Conservation (phyloP, 2,888 invertebrate genomes). For the Ophion ventricosus region DNA sequence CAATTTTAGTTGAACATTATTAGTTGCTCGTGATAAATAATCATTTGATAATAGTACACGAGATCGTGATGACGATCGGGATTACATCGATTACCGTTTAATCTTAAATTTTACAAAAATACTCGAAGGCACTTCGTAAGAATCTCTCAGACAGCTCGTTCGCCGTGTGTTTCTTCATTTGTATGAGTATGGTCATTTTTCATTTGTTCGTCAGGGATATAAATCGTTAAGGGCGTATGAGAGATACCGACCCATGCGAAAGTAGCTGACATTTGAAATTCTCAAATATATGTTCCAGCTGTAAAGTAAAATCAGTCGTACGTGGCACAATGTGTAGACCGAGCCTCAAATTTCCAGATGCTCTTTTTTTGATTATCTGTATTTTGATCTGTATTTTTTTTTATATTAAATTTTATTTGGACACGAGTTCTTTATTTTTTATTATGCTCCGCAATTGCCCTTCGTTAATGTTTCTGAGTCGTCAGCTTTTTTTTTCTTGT, state of each 20-base stretch:
- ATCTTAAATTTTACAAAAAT: slow-evolving; percentile 76
- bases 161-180: slow-evolving; percentile 37
- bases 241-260: too few relatives aligned
- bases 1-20: slow-evolving; percentile 14
- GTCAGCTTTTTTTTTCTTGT: not conserved
- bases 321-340: too few relatives aligned
- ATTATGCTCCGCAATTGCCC: not conserved
- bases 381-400: not conserved
- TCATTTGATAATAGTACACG: slow-evolving; percentile 31
- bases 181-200: slow-evolving; percentile 11
- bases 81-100: slow-evolving; percentile 70
- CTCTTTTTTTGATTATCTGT: not conserved
- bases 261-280: too few relatives aligned
- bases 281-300: too few relatives aligned
- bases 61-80: slow-evolving; percentile 49
- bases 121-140: slow-evolving; percentile 78
- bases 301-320: too few relatives aligned
- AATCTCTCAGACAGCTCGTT: slow-evolving; percentile 66
- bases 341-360: too few relatives aligned
- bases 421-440: not conserved
- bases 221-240: not conserved
- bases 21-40: slow-evolving; percentile 28
- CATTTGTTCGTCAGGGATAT: slow-evolving; percentile 13
- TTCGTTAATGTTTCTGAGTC: not conserved
- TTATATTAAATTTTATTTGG: not conserved